Conservation (phyloP, 2,113 vertebrate genomes). For the Natator depressus region DNA sequence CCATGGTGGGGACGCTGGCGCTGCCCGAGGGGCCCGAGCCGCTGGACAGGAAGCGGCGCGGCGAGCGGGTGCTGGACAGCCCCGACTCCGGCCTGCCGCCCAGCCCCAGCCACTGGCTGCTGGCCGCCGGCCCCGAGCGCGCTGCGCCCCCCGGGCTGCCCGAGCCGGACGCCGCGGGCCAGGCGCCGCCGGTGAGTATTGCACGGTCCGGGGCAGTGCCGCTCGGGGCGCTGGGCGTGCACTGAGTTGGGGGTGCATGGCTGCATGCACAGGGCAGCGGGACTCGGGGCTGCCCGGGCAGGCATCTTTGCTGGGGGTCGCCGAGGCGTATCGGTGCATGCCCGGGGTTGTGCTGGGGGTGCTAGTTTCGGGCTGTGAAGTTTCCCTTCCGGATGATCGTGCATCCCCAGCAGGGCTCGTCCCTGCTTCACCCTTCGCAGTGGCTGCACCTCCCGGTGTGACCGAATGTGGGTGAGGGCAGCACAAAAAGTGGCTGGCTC, state of each 20-base stretch:
- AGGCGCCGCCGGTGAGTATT: background rate
- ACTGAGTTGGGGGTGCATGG: no score
- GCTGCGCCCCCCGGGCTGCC: constrained; percentile 47
- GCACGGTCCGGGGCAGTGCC: background rate
- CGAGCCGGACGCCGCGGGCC: background rate
- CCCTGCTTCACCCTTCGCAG: background rate
- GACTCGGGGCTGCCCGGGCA: background rate
- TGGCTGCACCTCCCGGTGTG: no score
- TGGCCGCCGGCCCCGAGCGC: constrained; percentile 46
- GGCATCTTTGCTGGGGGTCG: no score
- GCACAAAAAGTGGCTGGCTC: no score
- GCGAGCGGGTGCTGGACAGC: constrained; percentile 85
- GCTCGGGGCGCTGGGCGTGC: no score
- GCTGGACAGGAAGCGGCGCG: constrained; percentile 79
- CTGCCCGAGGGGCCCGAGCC: constrained; percentile 81
- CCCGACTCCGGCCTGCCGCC: constrained; percentile 89
- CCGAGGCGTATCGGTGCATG: background rate
- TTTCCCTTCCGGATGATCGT: background rate
- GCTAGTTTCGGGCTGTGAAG: no score
- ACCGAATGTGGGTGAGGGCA: no score
- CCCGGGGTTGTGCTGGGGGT: background rate
- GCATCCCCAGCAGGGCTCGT: no score
- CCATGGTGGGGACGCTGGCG: constrained; percentile 86
- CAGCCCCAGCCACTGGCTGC: constrained; percentile 82
- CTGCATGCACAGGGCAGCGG: background rate